phyloP scores from a whole-genome alignment of 2,888 invertebrate genomes.

The Rhamphomyia laevipes region DNA sequence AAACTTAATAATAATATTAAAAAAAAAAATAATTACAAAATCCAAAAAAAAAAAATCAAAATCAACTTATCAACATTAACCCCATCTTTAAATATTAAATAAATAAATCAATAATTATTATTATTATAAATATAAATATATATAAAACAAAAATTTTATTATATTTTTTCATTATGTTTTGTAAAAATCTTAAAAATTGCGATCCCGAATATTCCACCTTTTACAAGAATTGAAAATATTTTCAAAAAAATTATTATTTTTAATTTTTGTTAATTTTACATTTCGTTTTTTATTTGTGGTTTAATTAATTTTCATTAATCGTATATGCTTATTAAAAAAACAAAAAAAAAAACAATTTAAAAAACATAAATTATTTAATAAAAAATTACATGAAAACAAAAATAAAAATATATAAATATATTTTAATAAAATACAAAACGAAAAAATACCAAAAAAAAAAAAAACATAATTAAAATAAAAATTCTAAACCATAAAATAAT shows the following conservation, averaged over 20 bases:
- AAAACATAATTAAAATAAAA: too few species aligned
- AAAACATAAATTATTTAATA: too few species aligned
- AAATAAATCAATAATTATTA: conserved; percentile 4
- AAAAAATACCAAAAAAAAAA: too few species aligned
- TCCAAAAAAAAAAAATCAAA: conserved; percentile 5
- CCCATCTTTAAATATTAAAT: not conserved
- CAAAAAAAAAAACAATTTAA: conserved; percentile 6
- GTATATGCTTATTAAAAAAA: conserved; percentile 11
- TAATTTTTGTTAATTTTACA: conserved; percentile 13
- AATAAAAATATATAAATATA: too few species aligned
- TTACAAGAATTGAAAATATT: not conserved
- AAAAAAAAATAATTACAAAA: conserved; percentile 9
- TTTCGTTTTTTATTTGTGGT: conserved; percentile 6
- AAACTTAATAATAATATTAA: conserved; percentile 7
- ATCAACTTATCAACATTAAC: not conserved
- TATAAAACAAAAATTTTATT: conserved; percentile 4
- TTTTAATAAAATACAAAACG: too few species aligned
- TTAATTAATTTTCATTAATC: conserved; percentile 1
- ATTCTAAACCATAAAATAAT: too few species aligned
- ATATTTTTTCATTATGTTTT: conserved; percentile 3
- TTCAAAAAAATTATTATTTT: conserved; percentile 12
- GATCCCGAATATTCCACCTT: conserved; percentile 1
- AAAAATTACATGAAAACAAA: too few species aligned
- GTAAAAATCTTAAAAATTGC: conserved; percentile 2
- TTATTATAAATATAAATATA: conserved; percentile 2